Base-by-base conservation (phyloP, 2,113 vertebrate genomes). In the Neoarius graeffei region DNA sequence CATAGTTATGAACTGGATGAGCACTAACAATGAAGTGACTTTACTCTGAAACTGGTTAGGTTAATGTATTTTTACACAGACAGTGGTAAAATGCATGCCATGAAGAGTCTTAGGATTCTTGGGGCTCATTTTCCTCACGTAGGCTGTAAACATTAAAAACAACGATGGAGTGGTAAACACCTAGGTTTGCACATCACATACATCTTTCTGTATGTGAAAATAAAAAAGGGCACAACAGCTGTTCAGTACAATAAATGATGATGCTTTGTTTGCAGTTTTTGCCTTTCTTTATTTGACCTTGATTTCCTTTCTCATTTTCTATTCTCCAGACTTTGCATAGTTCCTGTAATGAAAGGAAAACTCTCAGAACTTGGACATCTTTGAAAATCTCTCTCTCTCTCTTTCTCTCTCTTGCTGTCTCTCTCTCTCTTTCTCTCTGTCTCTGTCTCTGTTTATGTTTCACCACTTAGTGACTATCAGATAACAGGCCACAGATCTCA, bases 361-460 rank as follows among this genome's bases (percentile, higher is more conserved):
- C 56, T 42, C n/a, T 64, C 15, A 74, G 15, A 20, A 23, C 84
- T 56, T 56, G 60, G 30, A 82, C 5, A 20, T 52, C 71, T 54
- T 30, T 82, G 23, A 86, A 30, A 42, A 42, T 42, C 80, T 86
- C 50, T 57, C 19, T 42, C 82, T 86, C 71, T 13, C 30, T 82
- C 88, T 87, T 74, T 0, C 35, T 35, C 42, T 42, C 62, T 62
- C 71, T 15, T n/a, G n/a, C 71, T 30, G 10, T 79, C 25, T 85
- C 14, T 76, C 54, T 50, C 15, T 64, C 25, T 60, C 27, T 88
- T 59, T 87, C 69, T 87, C 66, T 79, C 79, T 88, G n/a, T n/a
- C n/a, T n/a, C n/a, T n/a, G n/a, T n/a, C 77, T 10, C 52, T 94
- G 92, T 94, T 95, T 92, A 86, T 88, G 89, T 94, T 94, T 92